Percentiles rank a stretch among this genome's conserved stretches.
Evolutionary conservation across 2,888 invertebrate species (phyloP).

Genomic region (Agonum fuliginosum): DNA sequence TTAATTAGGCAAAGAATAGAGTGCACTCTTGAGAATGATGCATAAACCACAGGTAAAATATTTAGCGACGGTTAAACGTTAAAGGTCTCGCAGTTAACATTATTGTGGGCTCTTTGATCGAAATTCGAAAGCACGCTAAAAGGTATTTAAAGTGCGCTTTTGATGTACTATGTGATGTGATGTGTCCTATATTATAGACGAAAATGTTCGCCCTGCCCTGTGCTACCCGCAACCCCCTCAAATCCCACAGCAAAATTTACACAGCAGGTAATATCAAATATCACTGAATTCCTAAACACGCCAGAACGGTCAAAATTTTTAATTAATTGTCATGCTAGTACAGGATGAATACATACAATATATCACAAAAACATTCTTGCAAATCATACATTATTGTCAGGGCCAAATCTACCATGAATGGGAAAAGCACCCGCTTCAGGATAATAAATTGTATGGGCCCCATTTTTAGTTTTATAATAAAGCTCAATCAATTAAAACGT

Average conservation of each 20-base stretch:
- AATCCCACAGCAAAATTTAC: neutral
- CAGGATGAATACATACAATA: too few species aligned
- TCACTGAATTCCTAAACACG: neutral
- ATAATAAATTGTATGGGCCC: too few species aligned
- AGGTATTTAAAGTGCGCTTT: constrained; percentile 40
- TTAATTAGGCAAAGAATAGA: neutral
- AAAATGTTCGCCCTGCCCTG: too few species aligned
- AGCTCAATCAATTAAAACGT: too few species aligned
- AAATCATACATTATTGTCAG: too few species aligned
- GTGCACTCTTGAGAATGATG: neutral
- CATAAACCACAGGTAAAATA: neutral
- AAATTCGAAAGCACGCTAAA: constrained; percentile 3
- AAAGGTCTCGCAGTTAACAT: constrained; percentile 22
- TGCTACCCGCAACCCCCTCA: neutral
- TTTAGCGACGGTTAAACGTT: neutral
- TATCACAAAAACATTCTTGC: too few species aligned
- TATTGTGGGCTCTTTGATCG: constrained; percentile 25
- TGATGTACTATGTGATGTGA: constrained; percentile 32
- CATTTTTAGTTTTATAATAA: too few species aligned
- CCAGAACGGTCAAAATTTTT: too few species aligned
- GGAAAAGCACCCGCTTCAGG: too few species aligned
- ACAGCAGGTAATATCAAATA: constrained; percentile 7
- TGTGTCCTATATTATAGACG: too few species aligned
- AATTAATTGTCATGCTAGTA: too few species aligned
- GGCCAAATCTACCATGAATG: too few species aligned